Evolutionary conservation across 2,113 vertebrate species (phyloP), one percentile per base, ranked within the genome.

Genomic region (Condylura cristata): DNA sequence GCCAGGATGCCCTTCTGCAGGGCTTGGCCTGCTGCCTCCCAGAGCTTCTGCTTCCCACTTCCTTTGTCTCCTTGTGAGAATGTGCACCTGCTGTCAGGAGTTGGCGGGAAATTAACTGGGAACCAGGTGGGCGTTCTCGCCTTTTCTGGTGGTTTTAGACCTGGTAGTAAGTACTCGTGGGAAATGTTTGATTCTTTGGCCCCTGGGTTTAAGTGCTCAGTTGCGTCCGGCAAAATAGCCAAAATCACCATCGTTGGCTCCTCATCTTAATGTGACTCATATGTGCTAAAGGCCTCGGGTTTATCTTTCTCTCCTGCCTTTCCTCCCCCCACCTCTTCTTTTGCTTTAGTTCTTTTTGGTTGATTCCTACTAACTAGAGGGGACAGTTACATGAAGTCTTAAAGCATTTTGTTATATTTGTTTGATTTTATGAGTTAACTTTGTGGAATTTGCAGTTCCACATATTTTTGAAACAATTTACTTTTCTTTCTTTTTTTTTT

Each of bases 381-480:
- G 86, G 60, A 89, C 58, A 71, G 48, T 41, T 79, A 51, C 37
- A 34, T 34, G 8, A 70, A 58, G 20, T 92, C 41, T 90, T 56
- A 75, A 84, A 93, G 51, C 18, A 56, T 85, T 91, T 72, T 74
- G 41, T 78, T 78, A 30, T 28, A 26, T 75, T 92, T 70, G 28
- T 44, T 34, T 80, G 41, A 26, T 75, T 95, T 93, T 88, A 14
- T 66, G 39, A 76, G 18, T 86, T 75, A 53, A 34, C 82, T 93
- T 91, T 93, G 30, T 86, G 68, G 82, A 93, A 91, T 17, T 34
- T 53, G 93, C 32, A 82, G 74, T 44, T 93, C 41, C 79, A 93
- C 83, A 60, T 83, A 79, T 32, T 72, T 95, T 91, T 48, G 58
- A 68, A 70, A 79, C 8, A 90, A 4, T 22, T 83, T 95, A n/a